Evolutionary conservation across 2,113 vertebrate species (phyloP), one percentile per base, ranked within the genome.

Genomic region (Podilymbus podiceps): DNA sequence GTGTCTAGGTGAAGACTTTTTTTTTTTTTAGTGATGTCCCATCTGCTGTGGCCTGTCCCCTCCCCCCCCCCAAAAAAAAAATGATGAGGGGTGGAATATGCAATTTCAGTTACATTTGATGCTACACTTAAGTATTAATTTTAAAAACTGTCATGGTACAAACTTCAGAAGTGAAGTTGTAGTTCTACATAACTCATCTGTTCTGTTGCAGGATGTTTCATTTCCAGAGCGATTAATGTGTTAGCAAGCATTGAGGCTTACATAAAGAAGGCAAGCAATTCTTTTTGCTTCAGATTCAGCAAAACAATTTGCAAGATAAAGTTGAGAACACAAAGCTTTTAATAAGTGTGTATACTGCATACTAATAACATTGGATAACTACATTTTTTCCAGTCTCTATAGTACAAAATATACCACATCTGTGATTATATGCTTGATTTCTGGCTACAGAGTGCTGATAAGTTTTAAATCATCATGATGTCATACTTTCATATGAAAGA

Each of bases 51-150:
- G 42, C 12, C 42, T 42, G 42, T 15, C 42, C 2, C 3, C 8
- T 3, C 3, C 1, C 2, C 2, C 22, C 4, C 8, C 3, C 5
- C 20, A 40, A 22, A 12, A 20, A 7, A n/a, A n/a, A n/a, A n/a
- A n/a, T n/a, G n/a, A 13, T 7, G 4, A 19, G 8, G 4, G 14
- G 9, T 49, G 8, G 9, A 55, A 30, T 81, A 31, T n/a, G 30
- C 28, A n/a, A 9, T 55, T 82, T 75, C 20, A 30, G 4, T 85
- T 85, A 55, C 3, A 28, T 17, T 68, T 79, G 4, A 4, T 89
- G 47, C 8, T 67, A 27, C 44, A 52, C 10, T 12, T 18, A 13
- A 58, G 6, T 47, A 38, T 40, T 49, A 33, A 30, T 85, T 81
- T 73, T 11, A 2, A 8, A 50, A 79, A 42, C 5, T 3, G 2